Conservation (phyloP, 2,113 vertebrate species). For the Callaeas wilsoni region DNA sequence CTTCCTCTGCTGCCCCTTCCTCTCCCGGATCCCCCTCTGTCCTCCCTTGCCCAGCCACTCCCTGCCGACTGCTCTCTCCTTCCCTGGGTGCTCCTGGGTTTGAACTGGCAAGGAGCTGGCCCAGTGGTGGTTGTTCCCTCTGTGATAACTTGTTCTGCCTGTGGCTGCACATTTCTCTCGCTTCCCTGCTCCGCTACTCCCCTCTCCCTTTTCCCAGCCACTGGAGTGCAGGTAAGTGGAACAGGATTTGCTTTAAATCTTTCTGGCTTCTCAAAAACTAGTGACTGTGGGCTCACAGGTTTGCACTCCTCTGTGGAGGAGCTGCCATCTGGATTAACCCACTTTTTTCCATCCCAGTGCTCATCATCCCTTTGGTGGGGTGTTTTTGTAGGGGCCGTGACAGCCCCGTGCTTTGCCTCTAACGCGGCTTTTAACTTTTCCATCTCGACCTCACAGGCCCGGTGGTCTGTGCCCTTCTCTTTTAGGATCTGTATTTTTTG, state of each 20-base stretch:
- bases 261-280: not conserved
- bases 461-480: not conserved
- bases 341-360: not conserved
- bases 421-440: not conserved
- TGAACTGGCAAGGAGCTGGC: not conserved
- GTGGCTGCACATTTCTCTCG: not conserved
- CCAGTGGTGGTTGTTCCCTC: not conserved
- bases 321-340: not conserved
- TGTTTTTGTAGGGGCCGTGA: accelerated
- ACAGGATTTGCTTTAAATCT: not conserved
- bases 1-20: not conserved
- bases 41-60: not conserved
- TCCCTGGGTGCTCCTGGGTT: not conserved
- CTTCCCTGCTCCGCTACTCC: not conserved
- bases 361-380: not conserved
- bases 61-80: not conserved
- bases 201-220: not conserved
- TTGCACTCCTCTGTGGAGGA: not conserved
- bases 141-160: accelerated
- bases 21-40: accelerated
- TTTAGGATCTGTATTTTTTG: conserved; percentile 13
- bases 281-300: accelerated
- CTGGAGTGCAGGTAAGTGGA: accelerated
- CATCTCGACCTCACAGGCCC: not conserved
- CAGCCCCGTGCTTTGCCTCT: accelerated